Conservation (phyloP, 1,140 invertebrate genomes). For the Heliothis subflexa region DNA sequence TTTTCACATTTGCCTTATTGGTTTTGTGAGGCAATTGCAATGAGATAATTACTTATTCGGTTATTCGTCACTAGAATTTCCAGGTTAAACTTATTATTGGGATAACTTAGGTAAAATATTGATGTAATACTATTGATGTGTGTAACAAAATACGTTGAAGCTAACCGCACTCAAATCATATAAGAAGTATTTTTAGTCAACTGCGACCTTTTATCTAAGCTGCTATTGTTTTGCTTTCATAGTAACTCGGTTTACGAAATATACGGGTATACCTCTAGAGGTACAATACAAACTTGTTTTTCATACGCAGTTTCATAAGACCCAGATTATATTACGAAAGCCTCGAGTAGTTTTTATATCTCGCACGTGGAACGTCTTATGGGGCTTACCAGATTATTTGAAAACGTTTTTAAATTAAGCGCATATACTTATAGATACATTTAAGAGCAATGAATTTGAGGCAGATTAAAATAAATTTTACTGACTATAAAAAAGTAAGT, state of each 20-base stretch:
- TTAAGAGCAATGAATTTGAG: too few species aligned
- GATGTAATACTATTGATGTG: too few species aligned
- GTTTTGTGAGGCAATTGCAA: too few species aligned
- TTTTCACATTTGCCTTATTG: background rate
- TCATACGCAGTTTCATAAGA: background rate
- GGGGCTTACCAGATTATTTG: conserved; percentile 1
- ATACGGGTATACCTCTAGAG: background rate
- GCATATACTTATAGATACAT: background rate
- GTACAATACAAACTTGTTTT: background rate
- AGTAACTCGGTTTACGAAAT: background rate
- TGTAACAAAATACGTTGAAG: too few species aligned
- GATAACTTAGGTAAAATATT: too few species aligned
- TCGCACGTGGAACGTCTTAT: conserved; percentile 16
- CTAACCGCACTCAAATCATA: too few species aligned
- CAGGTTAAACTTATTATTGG: too few species aligned
- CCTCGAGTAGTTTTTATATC: background rate
- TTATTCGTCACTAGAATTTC: too few species aligned
- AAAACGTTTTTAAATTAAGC: background rate
- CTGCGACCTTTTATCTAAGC: background rate
- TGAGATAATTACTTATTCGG: too few species aligned
- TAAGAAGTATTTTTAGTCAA: too few species aligned
- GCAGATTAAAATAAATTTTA: too few species aligned
- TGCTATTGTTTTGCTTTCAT: conserved; percentile 5
- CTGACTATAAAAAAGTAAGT: too few species aligned
- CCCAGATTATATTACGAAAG: background rate